Percentiles rank a stretch among this genome's conserved stretches.
Conservation (phyloP, 2,797 vertebrate genomes). For the Morus bassanus region DNA sequence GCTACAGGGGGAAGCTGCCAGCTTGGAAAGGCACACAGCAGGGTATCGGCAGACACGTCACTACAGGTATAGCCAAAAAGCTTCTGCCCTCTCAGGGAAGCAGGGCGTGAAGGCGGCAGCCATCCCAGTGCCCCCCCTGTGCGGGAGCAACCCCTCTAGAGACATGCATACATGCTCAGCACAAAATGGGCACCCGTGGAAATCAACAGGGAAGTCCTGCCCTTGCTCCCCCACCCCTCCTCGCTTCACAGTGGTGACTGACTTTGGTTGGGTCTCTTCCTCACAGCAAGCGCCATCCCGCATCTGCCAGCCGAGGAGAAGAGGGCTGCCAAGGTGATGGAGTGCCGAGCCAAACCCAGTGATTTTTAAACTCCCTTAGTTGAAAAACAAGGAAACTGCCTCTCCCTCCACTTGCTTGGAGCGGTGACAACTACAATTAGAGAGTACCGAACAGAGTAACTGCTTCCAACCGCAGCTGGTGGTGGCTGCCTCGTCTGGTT, state of each 20-base stretch:
- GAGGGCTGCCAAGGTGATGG: neutral
- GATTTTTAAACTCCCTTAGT: neutral
- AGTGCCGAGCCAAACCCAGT: neutral
- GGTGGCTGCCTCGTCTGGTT: neutral
- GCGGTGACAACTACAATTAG: neutral
- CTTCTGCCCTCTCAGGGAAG: neutral
- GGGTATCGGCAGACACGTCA: accelerated
- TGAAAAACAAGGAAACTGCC: neutral
- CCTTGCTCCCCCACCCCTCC: neutral
- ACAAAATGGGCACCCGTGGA: accelerated
- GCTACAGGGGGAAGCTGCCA: neutral
- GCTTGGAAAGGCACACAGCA: neutral
- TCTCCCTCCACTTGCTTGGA: neutral
- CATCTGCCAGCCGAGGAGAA: neutral
- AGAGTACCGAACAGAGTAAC: neutral
- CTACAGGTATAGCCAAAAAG: neutral
- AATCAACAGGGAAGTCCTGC: neutral
- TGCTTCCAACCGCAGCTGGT: neutral
- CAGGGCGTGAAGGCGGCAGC: accelerated
- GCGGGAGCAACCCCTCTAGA: neutral
- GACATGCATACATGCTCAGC: accelerated
- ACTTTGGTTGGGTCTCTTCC: neutral
- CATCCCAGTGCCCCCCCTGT: accelerated
- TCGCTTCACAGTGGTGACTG: neutral
- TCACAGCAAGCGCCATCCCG: neutral